Evolutionary conservation across 2,888 invertebrate genomes (phyloP), one percentile per base, ranked within the genome.

Genomic region (Alloplasta piceator): DNA sequence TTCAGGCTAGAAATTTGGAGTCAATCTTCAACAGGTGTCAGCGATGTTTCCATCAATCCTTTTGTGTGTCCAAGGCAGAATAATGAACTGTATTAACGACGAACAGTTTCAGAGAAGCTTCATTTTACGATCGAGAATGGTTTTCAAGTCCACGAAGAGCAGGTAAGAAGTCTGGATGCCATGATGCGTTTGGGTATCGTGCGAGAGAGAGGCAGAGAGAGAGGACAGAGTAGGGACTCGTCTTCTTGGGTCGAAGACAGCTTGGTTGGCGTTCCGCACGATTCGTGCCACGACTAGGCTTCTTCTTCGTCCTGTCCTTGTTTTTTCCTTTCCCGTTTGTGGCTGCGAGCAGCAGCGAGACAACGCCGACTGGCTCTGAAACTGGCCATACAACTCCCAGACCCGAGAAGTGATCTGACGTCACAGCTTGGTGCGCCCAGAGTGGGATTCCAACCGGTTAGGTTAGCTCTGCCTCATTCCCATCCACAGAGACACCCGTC

Each of bases 381-480:
- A 84, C 84, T 83, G 82, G 83, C 80, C 80, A 52, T 77, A 67
- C 80, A 77, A 83, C 82, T 82, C 60, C 61, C 52, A 58, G 63
- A 36, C 14, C 72, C 76, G 26, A 52, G 68, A 70, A 50, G 43
- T 71, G 10, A 39, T 60, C 61, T 76, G 82, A 84, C 84, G 84
- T 82, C 83, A 80, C 82, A 9, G 68, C 41, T n/a, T 41, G n/a
- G 46, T 41, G 50, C 36, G 78, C 82, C 84, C 84, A 87, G 86
- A 88, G 89, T 88, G 89, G 88, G 89, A 88, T 87, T 85, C 84
- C 87, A 76, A 85, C 83, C 86, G 85, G 86, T 87, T 84, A 71
- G 72, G 66, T 81, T 82, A 38, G 43, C 3, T 26, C 26, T 26
- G 3, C 26, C 26, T 26, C 26, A 26, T 26, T 26, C 26, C 26